phyloP scores from a whole-genome alignment of 2,888 invertebrate species.

The Drosophila nr. perissopoda region DNA sequence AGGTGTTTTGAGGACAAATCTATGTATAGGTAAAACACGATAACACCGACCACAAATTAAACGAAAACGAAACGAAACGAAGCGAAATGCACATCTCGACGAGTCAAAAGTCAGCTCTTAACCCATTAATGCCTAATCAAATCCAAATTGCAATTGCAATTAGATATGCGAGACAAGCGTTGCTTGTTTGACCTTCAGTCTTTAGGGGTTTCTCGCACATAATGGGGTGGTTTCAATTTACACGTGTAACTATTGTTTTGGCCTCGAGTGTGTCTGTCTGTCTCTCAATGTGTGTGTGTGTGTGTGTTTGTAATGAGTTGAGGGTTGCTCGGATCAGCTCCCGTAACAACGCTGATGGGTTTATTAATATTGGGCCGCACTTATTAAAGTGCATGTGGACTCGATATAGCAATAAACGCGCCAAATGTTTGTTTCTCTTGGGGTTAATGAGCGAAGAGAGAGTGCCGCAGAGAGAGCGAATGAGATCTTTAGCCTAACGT shows the following conservation, averaged over 20 bases:
- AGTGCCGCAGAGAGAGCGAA: neutral
- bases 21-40: constrained; percentile 25
- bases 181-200: constrained; percentile 46
- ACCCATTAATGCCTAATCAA: constrained; percentile 77
- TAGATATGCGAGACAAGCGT: constrained; percentile 61
- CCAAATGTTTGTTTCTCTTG: constrained; percentile 68
- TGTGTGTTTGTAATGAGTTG: constrained; percentile 2
- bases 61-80: neutral
- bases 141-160: constrained; percentile 56
- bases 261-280: constrained; percentile 20
- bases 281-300: neutral
- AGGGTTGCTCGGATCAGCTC: constrained; percentile 68
- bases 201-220: constrained; percentile 32
- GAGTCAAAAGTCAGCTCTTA: constrained; percentile 66
- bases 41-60: constrained; percentile 8
- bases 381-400: constrained; percentile 48
- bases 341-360: constrained; percentile 66
- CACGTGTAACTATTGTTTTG: constrained; percentile 62
- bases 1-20: constrained; percentile 62
- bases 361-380: constrained; percentile 65
- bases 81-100: constrained; percentile 19
- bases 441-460: constrained; percentile 58
- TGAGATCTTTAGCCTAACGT: neutral
- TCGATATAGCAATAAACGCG: constrained; percentile 61
- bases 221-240: constrained; percentile 39